Base-by-base conservation (phyloP, 2,888 invertebrate species). In the Oligia latruncula region DNA sequence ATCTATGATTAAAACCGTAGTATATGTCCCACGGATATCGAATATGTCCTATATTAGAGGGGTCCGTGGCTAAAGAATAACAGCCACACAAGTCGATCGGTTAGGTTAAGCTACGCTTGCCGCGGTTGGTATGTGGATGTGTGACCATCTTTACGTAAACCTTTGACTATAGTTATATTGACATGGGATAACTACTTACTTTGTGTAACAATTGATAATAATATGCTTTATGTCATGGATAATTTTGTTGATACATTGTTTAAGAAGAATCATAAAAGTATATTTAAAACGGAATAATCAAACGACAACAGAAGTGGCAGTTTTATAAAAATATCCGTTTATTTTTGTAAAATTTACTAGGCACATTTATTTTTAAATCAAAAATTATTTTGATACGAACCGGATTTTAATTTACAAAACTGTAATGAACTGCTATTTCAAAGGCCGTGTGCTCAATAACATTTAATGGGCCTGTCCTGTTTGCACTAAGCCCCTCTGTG, bases 401-500 rank as follows among this genome's bases (percentile, higher is more conserved):
- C 29, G 23, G 1, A 35, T 49, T 35, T 29, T 49, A 49, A 29
- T n/a, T 40, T 52, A 76, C 11, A 43, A 29, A 77, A 77, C 29
- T 43, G 4, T 43, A 23, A 23, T 35, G n/a, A 68, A 52, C 40
- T 52, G 58, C n/a, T 55, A 80, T 73, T 52, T n/a, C 46, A 40
- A 82, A 17, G 29, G 29, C 15, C 35, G 11, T 62, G 52, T 55
- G 35, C 15, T 11, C 17, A 67, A 62, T 74, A 43, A 75, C n/a
- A 49, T 83, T 60, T n/a, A 60, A 78, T 49, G 55, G 35, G 70
- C 6, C 9, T 40, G 17, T 23, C 35, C 35, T 60, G 46, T 80
- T 73, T 58, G 20, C 46, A 40, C 17, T 43, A 5, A 17, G 40
- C 2, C 23, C 40, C 40, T 65, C 17, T 29, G 46, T 46, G 64